Base-by-base conservation (phyloP, 2,888 invertebrate genomes). In the Eubasilissa splendida region DNA sequence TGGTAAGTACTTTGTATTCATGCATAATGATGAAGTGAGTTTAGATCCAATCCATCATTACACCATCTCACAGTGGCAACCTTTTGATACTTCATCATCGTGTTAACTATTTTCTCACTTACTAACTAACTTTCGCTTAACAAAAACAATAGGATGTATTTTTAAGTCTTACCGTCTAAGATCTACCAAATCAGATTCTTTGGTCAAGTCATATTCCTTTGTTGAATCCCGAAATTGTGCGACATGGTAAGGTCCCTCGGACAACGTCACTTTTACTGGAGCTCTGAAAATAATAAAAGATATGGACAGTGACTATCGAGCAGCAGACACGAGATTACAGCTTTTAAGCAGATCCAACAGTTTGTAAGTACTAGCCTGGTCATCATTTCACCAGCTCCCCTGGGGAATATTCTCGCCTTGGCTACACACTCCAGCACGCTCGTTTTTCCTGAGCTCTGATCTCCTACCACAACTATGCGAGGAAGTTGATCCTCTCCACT, bases 321-420 rank as follows among this genome's bases (percentile, higher is more conserved):
- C 3, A 31, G 31, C 3, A 22, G 31, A 60, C 10, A n/a, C 33
- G 10, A 63, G 22, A 31, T 31, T 14, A 63, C 31, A 9, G 63
- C 4, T 11, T 12, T 11, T 31, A 63, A 8, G 33, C 4, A 33
- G 42, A 42, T 42, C 42, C 11, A 22, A 22, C 14, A 11, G 4
- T 33, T 63, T 10, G 4, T 1, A 2, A 14, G 11, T 22, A 10
- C 31, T 92, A 50, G 50, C 77, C 77, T 75, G 8, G 99, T 99
- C 96, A 99, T 99, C 99, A 99, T 99, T 91, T 99, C 99, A 0
- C 99, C 99, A 58, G 98, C 98, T 7, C 99, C 99, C 80, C 99
- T 91, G 0, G 99, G 99, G 89, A 99, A 99, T 86, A 99, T 98
- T 85, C 98, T 91, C 1, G 99, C 99, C 89, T 98, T 97, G 1